phyloP scores from a whole-genome alignment of 2,888 invertebrate species.

The Drosophila recens region DNA sequence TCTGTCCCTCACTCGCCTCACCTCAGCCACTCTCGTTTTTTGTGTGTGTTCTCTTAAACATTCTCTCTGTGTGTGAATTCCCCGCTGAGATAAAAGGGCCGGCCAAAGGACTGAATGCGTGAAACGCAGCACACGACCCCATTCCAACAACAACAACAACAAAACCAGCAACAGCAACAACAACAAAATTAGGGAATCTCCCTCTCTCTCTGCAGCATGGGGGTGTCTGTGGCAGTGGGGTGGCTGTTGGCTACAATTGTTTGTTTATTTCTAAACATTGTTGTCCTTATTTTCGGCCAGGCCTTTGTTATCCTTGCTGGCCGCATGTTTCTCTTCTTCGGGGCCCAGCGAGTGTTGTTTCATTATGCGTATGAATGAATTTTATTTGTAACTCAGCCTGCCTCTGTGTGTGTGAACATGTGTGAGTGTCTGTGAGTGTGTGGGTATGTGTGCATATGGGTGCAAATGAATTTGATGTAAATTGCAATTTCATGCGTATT shows the following conservation, averaged over 20 bases:
- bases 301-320: conserved; percentile 71
- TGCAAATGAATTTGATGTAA: conserved; percentile 82
- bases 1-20: background rate
- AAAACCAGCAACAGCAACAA: background rate
- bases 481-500: conserved; percentile 82
- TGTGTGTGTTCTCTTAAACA: conserved; percentile 11
- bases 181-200: conserved; percentile 46
- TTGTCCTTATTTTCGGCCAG: conserved; percentile 74
- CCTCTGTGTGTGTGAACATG: conserved; percentile 24
- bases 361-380: conserved; percentile 81
- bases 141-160: conserved; percentile 29
- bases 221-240: conserved; percentile 16
- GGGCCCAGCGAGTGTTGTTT: conserved; percentile 59
- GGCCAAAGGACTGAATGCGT: conserved; percentile 63
- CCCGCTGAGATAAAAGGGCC: conserved; percentile 62
- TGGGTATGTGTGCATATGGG: conserved; percentile 66
- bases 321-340: conserved; percentile 57
- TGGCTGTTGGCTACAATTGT: conserved; percentile 70
- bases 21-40: background rate
- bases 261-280: conserved; percentile 81
- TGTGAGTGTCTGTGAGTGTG: conserved; percentile 10
- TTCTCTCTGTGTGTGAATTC: conserved; percentile 38
- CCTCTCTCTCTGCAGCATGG: conserved; percentile 17
- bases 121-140: conserved; percentile 37
- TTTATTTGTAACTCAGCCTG: conserved; percentile 74